A percentile compares a stretch with the other conserved stretches of the same genome.
Conservation (phyloP, 1,140 invertebrate species). For the Periplaneta americana region DNA sequence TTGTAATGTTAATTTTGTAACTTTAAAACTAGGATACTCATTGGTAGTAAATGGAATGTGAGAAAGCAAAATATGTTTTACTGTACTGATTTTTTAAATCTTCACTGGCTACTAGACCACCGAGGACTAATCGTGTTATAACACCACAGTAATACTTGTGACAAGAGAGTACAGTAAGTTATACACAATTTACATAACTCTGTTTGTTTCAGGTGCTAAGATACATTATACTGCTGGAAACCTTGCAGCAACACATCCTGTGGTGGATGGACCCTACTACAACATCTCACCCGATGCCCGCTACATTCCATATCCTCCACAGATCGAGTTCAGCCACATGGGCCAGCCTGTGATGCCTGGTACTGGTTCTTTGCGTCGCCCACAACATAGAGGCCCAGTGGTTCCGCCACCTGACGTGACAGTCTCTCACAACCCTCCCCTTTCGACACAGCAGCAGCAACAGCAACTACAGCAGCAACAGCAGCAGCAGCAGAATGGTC, state of each 20-base stretch:
- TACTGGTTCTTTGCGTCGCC: constrained; percentile 28
- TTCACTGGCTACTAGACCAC: too few relatives aligned
- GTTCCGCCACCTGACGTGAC: constrained; percentile 33
- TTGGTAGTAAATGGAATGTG: too few relatives aligned
- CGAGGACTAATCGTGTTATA: too few relatives aligned
- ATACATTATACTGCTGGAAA: constrained; percentile 1
- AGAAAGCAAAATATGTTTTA: too few relatives aligned
- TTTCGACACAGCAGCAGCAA: background rate
- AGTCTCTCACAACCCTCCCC: constrained; percentile 29
- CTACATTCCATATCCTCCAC: constrained; percentile 37
- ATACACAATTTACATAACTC: too few relatives aligned
- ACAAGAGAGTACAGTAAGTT: too few relatives aligned
- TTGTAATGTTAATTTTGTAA: too few relatives aligned
- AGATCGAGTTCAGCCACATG: constrained; percentile 31
- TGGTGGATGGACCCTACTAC: constrained; percentile 29
- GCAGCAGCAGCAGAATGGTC: constrained; percentile 21
- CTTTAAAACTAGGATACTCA: too few relatives aligned
- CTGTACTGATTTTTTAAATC: too few relatives aligned
- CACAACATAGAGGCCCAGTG: constrained; percentile 22
- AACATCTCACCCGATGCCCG: constrained; percentile 35
- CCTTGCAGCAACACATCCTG: constrained; percentile 22
- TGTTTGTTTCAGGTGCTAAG: constrained; percentile 21
- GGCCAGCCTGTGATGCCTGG: constrained; percentile 25
- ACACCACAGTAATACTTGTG: too few relatives aligned
- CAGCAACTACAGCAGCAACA: constrained; percentile 18